Conservation (phyloP, 2,797 vertebrate genomes). For the Macrochelys suwanniensis region DNA sequence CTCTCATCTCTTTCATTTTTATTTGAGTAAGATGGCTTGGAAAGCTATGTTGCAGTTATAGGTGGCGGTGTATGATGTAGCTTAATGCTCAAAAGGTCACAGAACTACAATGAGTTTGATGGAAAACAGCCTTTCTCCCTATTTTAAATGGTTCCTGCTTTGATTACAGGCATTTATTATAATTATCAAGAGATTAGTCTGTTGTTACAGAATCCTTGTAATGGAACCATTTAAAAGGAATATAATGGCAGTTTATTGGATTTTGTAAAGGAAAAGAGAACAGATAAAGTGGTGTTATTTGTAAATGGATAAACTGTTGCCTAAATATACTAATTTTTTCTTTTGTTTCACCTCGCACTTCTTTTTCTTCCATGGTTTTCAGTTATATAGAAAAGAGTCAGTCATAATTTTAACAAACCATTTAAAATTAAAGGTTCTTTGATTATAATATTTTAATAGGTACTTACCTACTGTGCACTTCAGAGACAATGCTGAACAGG, state of each 20-base stretch:
- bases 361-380: constrained; percentile 53
- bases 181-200: constrained; percentile 92
- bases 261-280: constrained; percentile 85
- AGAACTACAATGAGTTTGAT: constrained; percentile 83
- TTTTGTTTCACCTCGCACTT: constrained; percentile 64
- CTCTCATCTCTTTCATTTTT: constrained; percentile 72
- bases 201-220: constrained; percentile 86
- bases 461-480: neutral
- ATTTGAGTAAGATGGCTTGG: constrained; percentile 69
- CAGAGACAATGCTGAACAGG: neutral
- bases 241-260: constrained; percentile 94
- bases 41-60: constrained; percentile 65
- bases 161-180: constrained; percentile 96
- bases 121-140: constrained; percentile 88
- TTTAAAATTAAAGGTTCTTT: neutral
- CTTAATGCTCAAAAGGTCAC: constrained; percentile 76
- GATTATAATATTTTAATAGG: neutral
- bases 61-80: constrained; percentile 64
- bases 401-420: neutral
- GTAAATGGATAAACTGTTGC: constrained; percentile 79
- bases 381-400: neutral
- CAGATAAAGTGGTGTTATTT: constrained; percentile 80
- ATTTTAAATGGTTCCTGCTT: constrained; percentile 89
- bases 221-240: constrained; percentile 91
- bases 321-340: constrained; percentile 70